Evolutionary conservation across 2,888 invertebrate species (phyloP).

Genomic region (Heliconius aoede): DNA sequence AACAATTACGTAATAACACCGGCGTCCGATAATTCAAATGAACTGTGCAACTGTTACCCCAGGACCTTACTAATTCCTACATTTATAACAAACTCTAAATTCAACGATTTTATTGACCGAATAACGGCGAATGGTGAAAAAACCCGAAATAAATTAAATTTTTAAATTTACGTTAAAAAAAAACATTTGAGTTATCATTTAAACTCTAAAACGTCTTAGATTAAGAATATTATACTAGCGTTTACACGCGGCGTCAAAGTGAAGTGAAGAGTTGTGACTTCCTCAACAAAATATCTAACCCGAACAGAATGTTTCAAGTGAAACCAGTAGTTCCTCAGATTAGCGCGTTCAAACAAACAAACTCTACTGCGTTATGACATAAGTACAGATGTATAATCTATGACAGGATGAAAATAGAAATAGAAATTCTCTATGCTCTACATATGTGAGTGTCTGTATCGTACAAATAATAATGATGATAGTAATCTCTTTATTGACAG

Average conservation of each 20-base stretch:
- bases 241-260: neutral
- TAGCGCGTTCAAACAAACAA: neutral
- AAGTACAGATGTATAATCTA: neutral
- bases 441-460: conserved; percentile 34
- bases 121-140: conserved; percentile 33
- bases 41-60: conserved; percentile 63
- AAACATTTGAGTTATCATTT: neutral
- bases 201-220: neutral
- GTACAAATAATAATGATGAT: conserved; percentile 27
- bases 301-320: no score
- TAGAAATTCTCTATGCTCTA: conserved; percentile 25
- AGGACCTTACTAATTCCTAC: conserved; percentile 60
- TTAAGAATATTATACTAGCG: neutral
- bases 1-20: neutral
- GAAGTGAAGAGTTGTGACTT: neutral
- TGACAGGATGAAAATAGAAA: conserved; percentile 15
- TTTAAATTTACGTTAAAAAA: neutral
- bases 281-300: no score
- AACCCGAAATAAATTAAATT: neutral
- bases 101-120: conserved; percentile 54
- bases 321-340: neutral
- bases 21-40: conserved; percentile 19
- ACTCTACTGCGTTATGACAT: no score
- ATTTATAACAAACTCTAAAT: conserved; percentile 64
- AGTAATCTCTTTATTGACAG: conserved; percentile 33